These are phyloP conservation scores for Galeopterus variegatus DNA, from an alignment of 2,113 vertebrate species.

Conservation along the genomic window DNA sequence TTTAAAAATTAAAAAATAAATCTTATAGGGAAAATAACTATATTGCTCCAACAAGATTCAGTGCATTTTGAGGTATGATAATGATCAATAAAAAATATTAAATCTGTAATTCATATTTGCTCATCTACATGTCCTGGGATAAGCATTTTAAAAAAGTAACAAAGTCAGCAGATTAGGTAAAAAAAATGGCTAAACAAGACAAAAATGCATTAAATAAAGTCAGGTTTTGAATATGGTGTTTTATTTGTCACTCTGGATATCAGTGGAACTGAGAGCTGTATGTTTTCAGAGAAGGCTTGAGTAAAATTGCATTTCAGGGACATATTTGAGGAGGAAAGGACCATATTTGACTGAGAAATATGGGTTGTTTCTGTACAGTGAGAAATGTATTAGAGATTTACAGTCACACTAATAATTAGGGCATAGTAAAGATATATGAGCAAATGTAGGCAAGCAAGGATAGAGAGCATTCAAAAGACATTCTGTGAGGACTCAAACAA, in stretches of 20 bases:
- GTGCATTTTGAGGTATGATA: not conserved
- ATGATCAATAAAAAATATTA: not conserved
- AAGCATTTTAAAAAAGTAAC: not conserved
- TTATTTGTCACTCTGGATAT: not conserved
- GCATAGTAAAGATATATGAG: not conserved
- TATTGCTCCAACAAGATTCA: not conserved
- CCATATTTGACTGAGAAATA: not conserved
- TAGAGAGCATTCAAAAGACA: not conserved
- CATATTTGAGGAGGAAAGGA: not conserved
- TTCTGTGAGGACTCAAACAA: not conserved
- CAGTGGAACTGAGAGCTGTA: not conserved
- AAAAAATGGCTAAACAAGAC: constrained; percentile 22
- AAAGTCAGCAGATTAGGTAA: not conserved
- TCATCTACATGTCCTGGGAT: not conserved
- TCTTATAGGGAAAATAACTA: not conserved
- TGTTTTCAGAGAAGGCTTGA: not conserved
- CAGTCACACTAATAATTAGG: not conserved
- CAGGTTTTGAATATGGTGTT: not conserved
- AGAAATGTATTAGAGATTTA: not conserved
- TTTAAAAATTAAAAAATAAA: not conserved
- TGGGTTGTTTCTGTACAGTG: not conserved
- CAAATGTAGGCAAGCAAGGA: not conserved
- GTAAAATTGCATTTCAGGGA: not conserved
- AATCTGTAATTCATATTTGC: not conserved
- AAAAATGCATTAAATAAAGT: not conserved